Evolutionary conservation across 2,888 invertebrate genomes (phyloP), one percentile per base, ranked within the genome.

Genomic region (Drosophila tripunctata): DNA sequence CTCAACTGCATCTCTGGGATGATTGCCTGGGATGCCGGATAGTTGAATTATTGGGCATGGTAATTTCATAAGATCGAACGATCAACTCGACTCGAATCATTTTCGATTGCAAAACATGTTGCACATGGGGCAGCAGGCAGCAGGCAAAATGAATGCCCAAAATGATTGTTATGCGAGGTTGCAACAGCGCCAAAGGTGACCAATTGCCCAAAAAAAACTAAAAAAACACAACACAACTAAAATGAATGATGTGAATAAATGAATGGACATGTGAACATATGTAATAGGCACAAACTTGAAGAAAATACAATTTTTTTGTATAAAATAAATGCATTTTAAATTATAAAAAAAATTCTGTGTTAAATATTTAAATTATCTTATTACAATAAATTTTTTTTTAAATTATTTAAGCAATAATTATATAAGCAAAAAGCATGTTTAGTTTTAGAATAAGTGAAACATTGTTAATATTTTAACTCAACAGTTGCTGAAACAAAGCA

Each of bases 101-200:
- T 79, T 84, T 87, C 85, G 78, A 87, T 80, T 80, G 87, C 87
- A 84, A 80, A 79, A 79, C 33, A 10, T 69, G 68, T 65, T 64
- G 72, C 72, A 72, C 58, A 72, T 72, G 51, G 68, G 69, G 61
- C 47, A 68, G n/a, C n/a, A n/a, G n/a, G n/a, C n/a, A 74, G 33
- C 12, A 60, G 31, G 43, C 57, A 70, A 71, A 45, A 45, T 38
- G 40, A 47, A 47, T 56, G 41, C 48, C 47, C 55, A 71, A 75
- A 72, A 51, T 58, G 41, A 68, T 50, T 47, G 65, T 50, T 54
- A 70, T 27, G 64, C 51, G 41, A 50, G 36, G 65, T 75, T 71
- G 71, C 71, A 70, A 71, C 77, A 76, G 24, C 51, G 77, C 55
- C 72, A 65, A 76, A 72, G 66, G 77, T 76, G 72, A 60, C 43